phyloP scores from a whole-genome alignment of 2,113 vertebrate genomes.

The Corapipo altera region DNA sequence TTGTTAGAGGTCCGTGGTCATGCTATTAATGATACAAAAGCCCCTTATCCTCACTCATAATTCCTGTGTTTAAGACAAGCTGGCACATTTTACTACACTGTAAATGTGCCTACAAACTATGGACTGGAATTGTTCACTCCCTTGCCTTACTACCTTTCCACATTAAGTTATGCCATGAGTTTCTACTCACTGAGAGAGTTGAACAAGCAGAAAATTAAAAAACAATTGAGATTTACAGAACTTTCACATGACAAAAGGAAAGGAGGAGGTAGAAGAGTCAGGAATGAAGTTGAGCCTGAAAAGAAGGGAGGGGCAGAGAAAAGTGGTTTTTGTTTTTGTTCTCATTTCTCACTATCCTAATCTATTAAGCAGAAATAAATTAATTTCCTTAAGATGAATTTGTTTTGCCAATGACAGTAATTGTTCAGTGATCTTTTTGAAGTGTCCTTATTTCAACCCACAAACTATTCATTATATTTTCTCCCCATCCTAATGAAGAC shows the following conservation, averaged over 20 bases:
- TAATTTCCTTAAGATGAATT: background rate
- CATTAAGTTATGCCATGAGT: background rate
- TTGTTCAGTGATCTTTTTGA: background rate
- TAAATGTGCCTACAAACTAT: background rate
- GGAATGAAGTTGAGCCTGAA: background rate
- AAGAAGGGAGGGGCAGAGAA: background rate
- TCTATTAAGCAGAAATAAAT: background rate
- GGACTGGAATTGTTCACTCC: background rate
- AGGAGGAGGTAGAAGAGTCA: background rate
- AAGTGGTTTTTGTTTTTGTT: background rate
- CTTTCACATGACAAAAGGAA: background rate
- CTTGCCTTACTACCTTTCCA: background rate
- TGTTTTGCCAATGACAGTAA: background rate
- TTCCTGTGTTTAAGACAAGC: background rate
- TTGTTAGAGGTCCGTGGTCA: background rate
- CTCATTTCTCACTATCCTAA: background rate
- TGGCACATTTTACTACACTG: background rate
- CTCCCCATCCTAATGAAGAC: background rate
- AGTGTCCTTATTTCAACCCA: background rate
- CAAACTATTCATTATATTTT: background rate
- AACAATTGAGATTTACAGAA: background rate
- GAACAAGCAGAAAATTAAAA: background rate
- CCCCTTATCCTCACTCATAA: background rate
- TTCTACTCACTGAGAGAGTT: background rate
- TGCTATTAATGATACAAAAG: background rate